Base-by-base conservation (phyloP, 2,888 invertebrate species). In the Troilus luridus region DNA sequence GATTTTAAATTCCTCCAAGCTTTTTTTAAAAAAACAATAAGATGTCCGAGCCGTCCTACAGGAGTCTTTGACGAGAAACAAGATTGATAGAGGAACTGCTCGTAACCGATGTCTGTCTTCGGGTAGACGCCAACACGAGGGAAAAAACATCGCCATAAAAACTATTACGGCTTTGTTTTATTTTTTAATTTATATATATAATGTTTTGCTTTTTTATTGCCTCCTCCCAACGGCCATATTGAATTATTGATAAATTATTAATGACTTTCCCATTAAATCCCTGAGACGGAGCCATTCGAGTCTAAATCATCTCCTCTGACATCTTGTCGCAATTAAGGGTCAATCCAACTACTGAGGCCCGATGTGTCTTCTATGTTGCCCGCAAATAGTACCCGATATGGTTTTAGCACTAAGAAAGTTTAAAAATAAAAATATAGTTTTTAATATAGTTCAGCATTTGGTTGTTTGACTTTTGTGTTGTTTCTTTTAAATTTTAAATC, bases 161-260 rank as follows among this genome's bases (percentile, higher is more conserved):
- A 81, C 81, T 81, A 81, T 81, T 81, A 81, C 54, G 21, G 54
- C 21, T 19, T 81, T 81, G 21, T 81, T 81, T 81, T 81, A 54
- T 81, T 81, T 81, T 81, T 81, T 81, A 81, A 81, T 81, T 81
- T 56, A 56, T 81, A 27, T 81, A 27, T 41, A 41, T 77, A 41
- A 17, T 77, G 19, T 77, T 77, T 77, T 27, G n/a, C 27, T 17
- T 77, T 81, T 56, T 54, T 54, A 54, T 81, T 56, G 54, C 81
- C 54, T 54, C 54, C 54, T 21, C 81, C 54, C 21, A 81, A 56
- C 81, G 81, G 81, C 81, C 81, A 81, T 81, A 81, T 81, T 54
- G 81, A 81, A 81, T 81, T 81, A 81, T 81, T 81, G 81, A 81
- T 81, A 81, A 81, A 81, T 81, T 81, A 81, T 81, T 81, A 81